Base-by-base conservation (phyloP, 2,797 vertebrate species). In the Sebastes flavidus region DNA sequence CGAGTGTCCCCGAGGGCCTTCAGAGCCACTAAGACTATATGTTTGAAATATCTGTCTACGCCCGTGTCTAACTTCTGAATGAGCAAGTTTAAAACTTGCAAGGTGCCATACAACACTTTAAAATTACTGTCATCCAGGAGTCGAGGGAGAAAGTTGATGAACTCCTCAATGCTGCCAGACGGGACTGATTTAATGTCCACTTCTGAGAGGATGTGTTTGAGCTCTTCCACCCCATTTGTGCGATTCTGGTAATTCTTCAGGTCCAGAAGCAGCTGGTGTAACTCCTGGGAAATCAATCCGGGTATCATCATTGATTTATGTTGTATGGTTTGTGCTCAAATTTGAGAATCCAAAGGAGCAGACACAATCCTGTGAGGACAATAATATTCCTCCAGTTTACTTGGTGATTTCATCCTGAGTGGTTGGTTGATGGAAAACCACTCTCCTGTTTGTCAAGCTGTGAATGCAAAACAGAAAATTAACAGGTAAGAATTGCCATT, bases 51-150 rank as follows among this genome's bases (percentile, higher is more conserved):
- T 73, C 82, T 87, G 8, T 91, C 94, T 20, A 95, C 93, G 22
- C 81, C 93, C 6, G 80, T 72, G 18, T 94, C 96, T 56, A 99
- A 92, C 75, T 95, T 97, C 83, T 94, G 84, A 63, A 98, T 95
- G 29, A 98, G 92, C 70, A 98, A 67, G 55, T 96, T 95, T 29
- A 97, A 93, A 77, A 95, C 95, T 85, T 98, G 96, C 82, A 98
- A 92, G 0, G 97, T 95, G 61, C 97, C 96, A 2, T 95, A 95
- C 72, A 97, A 92, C 46, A 97, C 97, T 92, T 95, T 97, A 85
- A 98, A 98, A 93, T 97, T 97, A 80, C 94, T 96, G 89, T 98
- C 97, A 2, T 96, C 92, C 5, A 98, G 92, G 59, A 98, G 95
- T 16, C 71, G 92, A 12, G 92, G 91, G 38, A 98, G 92, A 71